A percentile compares a stretch with the other conserved stretches of the same genome.
phyloP scores from a whole-genome alignment of 2,797 vertebrate genomes.

The Serranus cabrilla region DNA sequence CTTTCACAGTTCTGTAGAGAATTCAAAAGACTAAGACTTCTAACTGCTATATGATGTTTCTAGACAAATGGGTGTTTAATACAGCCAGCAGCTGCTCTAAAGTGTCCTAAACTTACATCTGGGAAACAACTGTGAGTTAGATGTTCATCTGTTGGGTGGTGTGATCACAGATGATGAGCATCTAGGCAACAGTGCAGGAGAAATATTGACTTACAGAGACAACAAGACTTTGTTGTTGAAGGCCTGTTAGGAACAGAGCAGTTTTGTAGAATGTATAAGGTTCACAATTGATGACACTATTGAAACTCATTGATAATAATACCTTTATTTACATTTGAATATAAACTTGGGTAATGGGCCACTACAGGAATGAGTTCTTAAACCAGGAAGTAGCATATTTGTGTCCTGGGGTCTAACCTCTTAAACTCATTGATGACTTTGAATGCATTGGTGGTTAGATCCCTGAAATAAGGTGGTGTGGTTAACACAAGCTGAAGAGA shows the following conservation, averaged over 20 bases:
- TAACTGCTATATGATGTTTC: constrained; percentile 11
- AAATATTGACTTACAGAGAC: not conserved
- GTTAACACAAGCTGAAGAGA: too few relatives aligned
- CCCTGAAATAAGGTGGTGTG: too few relatives aligned
- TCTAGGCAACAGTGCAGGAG: not conserved
- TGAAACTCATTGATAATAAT: too few relatives aligned
- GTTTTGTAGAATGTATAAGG: not conserved
- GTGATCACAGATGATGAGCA: not conserved
- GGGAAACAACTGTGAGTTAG: constrained; percentile 17
- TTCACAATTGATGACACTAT: not conserved
- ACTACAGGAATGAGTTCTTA: too few relatives aligned
- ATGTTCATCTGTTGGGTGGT: not conserved
- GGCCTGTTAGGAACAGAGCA: not conserved
- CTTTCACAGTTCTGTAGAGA: not conserved
- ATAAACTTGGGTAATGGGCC: too few relatives aligned
- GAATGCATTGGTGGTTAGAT: too few relatives aligned
- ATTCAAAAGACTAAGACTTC: constrained; percentile 9
- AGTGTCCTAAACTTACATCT: constrained; percentile 1
- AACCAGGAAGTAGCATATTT: too few relatives aligned
- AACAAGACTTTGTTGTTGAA: not conserved
- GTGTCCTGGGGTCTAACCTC: too few relatives aligned
- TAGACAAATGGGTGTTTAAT: constrained; percentile 14
- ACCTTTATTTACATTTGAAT: too few relatives aligned
- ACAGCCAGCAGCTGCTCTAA: constrained; percentile 21
- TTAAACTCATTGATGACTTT: too few relatives aligned